Evolutionary conservation across 1,140 invertebrate species (phyloP).

Genomic region (Palaemon carinicauda): DNA sequence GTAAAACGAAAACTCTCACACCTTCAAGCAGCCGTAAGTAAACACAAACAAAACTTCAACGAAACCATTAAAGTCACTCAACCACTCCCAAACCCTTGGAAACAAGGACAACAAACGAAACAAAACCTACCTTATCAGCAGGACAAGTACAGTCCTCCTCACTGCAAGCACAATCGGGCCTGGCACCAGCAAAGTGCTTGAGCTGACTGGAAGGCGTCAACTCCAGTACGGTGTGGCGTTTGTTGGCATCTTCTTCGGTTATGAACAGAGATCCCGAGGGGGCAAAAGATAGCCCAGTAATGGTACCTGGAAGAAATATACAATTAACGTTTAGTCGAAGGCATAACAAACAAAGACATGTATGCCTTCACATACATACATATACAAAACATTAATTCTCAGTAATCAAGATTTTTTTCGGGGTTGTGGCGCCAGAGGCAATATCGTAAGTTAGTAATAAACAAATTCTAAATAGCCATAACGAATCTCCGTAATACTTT

Average conservation of each 20-base stretch:
- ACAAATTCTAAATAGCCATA: too few species aligned
- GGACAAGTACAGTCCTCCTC: slow-evolving; percentile 53
- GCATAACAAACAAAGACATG: neutral
- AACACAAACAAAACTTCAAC: neutral
- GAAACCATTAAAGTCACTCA: too few species aligned
- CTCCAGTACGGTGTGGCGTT: slow-evolving; percentile 46
- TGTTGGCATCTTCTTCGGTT: slow-evolving; percentile 88
- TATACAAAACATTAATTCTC: too few species aligned
- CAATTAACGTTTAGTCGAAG: neutral
- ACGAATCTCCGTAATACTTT: too few species aligned
- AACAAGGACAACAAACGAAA: neutral
- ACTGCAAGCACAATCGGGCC: slow-evolving; percentile 66
- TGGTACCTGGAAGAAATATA: slow-evolving; percentile 37
- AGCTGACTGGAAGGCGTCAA: slow-evolving; percentile 67
- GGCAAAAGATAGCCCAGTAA: slow-evolving; percentile 70
- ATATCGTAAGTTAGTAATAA: too few species aligned
- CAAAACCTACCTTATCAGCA: slow-evolving; percentile 70
- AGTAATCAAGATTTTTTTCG: too few species aligned
- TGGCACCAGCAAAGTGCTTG: slow-evolving; percentile 66
- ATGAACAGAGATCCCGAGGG: slow-evolving; percentile 96
- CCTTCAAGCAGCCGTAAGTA: neutral
- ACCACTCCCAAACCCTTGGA: neutral
- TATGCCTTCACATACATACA: neutral
- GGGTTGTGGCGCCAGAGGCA: too few species aligned
- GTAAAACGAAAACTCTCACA: neutral